phyloP scores from a whole-genome alignment of 1,140 invertebrate species.

The Procambarus virginalis region DNA sequence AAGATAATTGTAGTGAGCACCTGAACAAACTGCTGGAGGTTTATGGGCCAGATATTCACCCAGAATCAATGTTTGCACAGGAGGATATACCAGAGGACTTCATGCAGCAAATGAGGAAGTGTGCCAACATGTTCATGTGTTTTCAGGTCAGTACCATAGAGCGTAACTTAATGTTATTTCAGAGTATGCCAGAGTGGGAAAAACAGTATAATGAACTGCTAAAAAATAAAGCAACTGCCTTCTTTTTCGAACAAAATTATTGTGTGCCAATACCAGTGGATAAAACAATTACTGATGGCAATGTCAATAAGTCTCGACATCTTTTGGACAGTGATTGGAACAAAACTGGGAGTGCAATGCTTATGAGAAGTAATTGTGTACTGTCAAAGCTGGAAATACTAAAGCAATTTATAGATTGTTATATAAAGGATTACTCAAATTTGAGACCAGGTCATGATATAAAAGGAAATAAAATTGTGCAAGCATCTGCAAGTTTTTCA shows the following conservation, averaged over 20 bases:
- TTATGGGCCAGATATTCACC: conserved; percentile 33
- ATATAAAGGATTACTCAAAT: background rate
- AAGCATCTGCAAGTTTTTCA: conserved; percentile 7
- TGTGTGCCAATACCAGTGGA: conserved; percentile 40
- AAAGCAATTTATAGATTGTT: conserved; percentile 1
- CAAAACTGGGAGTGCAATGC: conserved; percentile 35
- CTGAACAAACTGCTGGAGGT: conserved; percentile 11
- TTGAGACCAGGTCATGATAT: background rate
- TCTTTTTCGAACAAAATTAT: conserved; percentile 54
- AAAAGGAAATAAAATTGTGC: background rate
- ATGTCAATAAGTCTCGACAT: conserved; percentile 47
- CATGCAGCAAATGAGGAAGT: conserved; percentile 81
- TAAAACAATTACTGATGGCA: conserved; percentile 23
- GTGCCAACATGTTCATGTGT: conserved; percentile 79
- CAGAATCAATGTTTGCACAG: conserved; percentile 78
- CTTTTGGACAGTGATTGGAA: conserved; percentile 59
- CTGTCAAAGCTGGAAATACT: conserved; percentile 48
- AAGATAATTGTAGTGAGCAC: conserved; percentile 1
- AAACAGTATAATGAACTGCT: conserved; percentile 60
- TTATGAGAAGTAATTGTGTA: conserved; percentile 23
- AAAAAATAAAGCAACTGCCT: conserved; percentile 43
- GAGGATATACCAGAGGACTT: conserved; percentile 81
- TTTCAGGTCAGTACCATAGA: conserved; percentile 58
- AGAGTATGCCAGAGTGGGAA: conserved; percentile 30
- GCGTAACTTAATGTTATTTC: conserved; percentile 59